phyloP scores from a whole-genome alignment of 2,797 vertebrate species.

The Dendrocincla tyrannina region DNA sequence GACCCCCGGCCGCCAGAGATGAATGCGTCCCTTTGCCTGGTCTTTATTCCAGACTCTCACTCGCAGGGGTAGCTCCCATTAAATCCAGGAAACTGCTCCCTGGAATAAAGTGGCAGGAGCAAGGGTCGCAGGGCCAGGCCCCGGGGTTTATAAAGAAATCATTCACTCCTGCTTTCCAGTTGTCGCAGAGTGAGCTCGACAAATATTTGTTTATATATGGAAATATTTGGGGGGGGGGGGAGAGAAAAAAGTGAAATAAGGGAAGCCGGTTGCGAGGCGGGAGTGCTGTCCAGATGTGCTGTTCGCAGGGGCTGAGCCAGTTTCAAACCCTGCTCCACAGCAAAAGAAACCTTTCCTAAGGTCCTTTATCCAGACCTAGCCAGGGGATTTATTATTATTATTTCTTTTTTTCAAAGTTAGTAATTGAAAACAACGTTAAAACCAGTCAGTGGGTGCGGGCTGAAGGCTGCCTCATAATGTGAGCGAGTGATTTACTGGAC shows the following conservation, averaged over 20 bases:
- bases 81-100: slow-evolving; percentile 64
- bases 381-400: neutral
- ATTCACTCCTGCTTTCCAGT: slow-evolving; percentile 53
- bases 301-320: neutral
- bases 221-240: neutral
- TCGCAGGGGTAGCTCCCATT: slow-evolving; percentile 46
- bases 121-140: slow-evolving; percentile 61
- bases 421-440: slow-evolving; percentile 41
- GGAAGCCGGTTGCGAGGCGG: neutral
- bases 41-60: slow-evolving; percentile 43
- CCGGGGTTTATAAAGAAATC: slow-evolving; percentile 54
- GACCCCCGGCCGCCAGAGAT: neutral
- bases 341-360: neutral
- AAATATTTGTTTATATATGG: slow-evolving; percentile 56
- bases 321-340: neutral
- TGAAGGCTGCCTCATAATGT: neutral
- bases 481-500: neutral
- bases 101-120: slow-evolving; percentile 58
- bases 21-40: slow-evolving; percentile 25
- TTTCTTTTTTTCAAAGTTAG: neutral
- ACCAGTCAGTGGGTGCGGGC: neutral
- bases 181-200: neutral
- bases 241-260: neutral
- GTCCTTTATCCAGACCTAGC: neutral
- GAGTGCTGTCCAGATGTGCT: slow-evolving; percentile 59